phyloP scores from a whole-genome alignment of 1,140 invertebrate genomes.

The Lordiphosa mommai region DNA sequence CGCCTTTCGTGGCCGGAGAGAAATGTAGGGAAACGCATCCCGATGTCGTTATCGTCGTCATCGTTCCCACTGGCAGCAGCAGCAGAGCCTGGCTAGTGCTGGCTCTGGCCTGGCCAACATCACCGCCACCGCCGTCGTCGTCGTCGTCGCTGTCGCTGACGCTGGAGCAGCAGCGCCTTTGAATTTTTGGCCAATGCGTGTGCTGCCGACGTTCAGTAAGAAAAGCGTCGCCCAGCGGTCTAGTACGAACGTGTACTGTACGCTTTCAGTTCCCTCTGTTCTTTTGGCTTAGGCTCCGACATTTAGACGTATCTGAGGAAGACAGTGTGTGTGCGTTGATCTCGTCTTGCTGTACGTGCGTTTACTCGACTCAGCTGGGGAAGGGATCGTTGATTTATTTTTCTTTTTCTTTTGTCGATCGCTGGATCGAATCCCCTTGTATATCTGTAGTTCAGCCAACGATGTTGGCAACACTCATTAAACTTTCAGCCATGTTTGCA shows the following conservation, averaged over 20 bases:
- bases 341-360: slow-evolving; percentile 62
- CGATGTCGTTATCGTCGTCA: slow-evolving; percentile 12
- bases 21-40: slow-evolving; percentile 70
- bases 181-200: slow-evolving; percentile 74
- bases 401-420: slow-evolving; percentile 12
- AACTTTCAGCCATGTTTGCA: slow-evolving; percentile 44
- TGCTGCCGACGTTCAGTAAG: slow-evolving; percentile 78
- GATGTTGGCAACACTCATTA: slow-evolving; percentile 43
- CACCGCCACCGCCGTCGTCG: slow-evolving; percentile 47
- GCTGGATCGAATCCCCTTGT: background rate
- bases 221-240: slow-evolving; percentile 80
- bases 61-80: slow-evolving; percentile 25
- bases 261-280: slow-evolving; percentile 55
- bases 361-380: slow-evolving; percentile 31
- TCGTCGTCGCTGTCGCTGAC: slow-evolving; percentile 36
- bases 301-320: slow-evolving; percentile 5
- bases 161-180: slow-evolving; percentile 46
- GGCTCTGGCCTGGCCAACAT: slow-evolving; percentile 26
- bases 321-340: slow-evolving; percentile 58
- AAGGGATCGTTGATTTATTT: background rate
- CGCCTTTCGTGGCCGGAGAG: slow-evolving; percentile 33
- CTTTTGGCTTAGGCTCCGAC: slow-evolving; percentile 11
- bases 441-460: slow-evolving; percentile 26
- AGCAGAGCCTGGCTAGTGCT: slow-evolving; percentile 35
- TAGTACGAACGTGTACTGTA: slow-evolving; percentile 76